phyloP scores from a whole-genome alignment of 37 sponge, comb jelly and placozoan species.

The Mnemiopsis leidyi region DNA sequence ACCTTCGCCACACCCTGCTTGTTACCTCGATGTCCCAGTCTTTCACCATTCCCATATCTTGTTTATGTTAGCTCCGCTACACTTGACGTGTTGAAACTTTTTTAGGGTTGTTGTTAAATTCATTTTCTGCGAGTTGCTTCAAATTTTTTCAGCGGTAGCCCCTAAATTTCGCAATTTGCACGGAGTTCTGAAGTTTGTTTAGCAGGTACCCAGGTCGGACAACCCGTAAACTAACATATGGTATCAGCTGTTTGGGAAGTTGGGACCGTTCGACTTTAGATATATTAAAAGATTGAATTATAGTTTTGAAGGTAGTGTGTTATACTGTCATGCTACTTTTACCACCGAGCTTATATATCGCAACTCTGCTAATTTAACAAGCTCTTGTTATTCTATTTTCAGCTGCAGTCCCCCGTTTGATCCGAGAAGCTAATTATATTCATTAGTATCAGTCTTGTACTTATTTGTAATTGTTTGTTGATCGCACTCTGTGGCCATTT shows the following conservation, averaged over 20 bases:
- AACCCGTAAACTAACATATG: too few species aligned
- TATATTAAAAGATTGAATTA: too few species aligned
- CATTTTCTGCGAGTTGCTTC: too few species aligned
- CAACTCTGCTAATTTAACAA: not conserved
- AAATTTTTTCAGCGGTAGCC: too few species aligned
- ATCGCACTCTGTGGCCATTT: not conserved
- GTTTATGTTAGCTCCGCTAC: too few species aligned
- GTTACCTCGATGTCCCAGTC: not conserved
- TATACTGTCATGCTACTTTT: not conserved
- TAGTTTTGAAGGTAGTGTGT: too few species aligned
- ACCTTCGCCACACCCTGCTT: not conserved
- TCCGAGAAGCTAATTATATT: not conserved
- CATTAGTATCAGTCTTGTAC: not conserved
- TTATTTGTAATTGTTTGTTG: not conserved
- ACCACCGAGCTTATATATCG: not conserved
- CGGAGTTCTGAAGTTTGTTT: too few species aligned
- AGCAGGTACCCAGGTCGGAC: too few species aligned
- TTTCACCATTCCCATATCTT: too few species aligned
- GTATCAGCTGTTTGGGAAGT: too few species aligned
- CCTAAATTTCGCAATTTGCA: too few species aligned
- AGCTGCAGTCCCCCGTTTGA: not conserved
- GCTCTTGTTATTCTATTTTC: not conserved
- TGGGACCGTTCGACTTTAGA: too few species aligned
- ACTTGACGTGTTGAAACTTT: not conserved
- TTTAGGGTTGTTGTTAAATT: not conserved